Conservation (phyloP, 2,888 invertebrate genomes). For the Xylota segnis region DNA sequence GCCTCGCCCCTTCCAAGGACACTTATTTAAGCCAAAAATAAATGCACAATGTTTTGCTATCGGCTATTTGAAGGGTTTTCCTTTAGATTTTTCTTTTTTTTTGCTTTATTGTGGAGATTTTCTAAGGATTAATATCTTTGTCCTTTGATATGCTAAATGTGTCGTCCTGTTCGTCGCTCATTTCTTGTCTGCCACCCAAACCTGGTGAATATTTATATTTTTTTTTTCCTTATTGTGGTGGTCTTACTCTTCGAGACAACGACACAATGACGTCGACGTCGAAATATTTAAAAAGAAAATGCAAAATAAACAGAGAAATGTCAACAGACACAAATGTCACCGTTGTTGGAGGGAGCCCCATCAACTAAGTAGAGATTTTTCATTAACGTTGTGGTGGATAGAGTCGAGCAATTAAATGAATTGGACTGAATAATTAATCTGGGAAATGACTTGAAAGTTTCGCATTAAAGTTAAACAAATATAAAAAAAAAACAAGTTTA, state of each 20-base stretch:
- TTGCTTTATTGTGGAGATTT: slow-evolving; percentile 15
- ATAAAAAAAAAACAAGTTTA: slow-evolving; percentile 6
- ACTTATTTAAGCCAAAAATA: slow-evolving; percentile 17
- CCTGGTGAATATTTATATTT: slow-evolving; percentile 64
- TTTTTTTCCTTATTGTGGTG: slow-evolving; percentile 34
- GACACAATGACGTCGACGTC: slow-evolving; percentile 31
- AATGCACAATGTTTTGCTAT: slow-evolving; percentile 28
- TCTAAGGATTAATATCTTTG: slow-evolving; percentile 54
- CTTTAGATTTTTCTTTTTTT: background rate
- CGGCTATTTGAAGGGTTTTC: slow-evolving; percentile 45
- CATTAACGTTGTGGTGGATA: slow-evolving; percentile 29
- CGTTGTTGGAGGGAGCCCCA: slow-evolving; percentile 8
- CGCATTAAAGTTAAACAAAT: slow-evolving; percentile 34
- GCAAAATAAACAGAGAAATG: slow-evolving; percentile 17
- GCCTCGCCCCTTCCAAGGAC: slow-evolving; percentile 27
- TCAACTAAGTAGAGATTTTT: slow-evolving; percentile 41
- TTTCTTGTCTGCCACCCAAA: slow-evolving; percentile 33
- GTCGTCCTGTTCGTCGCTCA: slow-evolving; percentile 46
- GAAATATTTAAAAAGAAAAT: slow-evolving; percentile 3
- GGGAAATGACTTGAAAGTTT: slow-evolving; percentile 49
- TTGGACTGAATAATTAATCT: slow-evolving; percentile 65
- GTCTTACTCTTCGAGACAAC: slow-evolving; percentile 1
- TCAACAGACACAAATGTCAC: slow-evolving; percentile 45
- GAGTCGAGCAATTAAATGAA: slow-evolving; percentile 60
- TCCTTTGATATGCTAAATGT: slow-evolving; percentile 73